phyloP scores from a whole-genome alignment of 2,797 vertebrate species.

The Macropus fuliginosus region DNA sequence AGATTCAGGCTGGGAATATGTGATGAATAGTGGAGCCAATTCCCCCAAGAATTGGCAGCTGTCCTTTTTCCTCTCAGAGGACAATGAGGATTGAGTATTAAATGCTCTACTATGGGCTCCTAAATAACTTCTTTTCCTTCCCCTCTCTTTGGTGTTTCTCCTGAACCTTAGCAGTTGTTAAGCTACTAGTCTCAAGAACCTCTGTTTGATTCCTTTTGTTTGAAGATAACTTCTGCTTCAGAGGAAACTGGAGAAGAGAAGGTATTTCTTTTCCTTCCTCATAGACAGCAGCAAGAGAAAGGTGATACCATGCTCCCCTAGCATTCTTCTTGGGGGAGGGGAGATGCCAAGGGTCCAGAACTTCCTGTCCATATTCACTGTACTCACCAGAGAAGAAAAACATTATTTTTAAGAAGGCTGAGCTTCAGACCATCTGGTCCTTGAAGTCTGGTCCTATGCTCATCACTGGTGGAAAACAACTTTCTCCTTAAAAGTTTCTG shows the following conservation, averaged over 20 bases:
- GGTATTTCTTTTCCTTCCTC: background rate
- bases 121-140: background rate
- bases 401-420: background rate
- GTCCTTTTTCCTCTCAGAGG: background rate
- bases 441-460: background rate
- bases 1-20: background rate
- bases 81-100: background rate
- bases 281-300: background rate
- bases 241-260: background rate
- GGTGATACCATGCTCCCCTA: background rate
- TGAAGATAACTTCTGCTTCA: background rate
- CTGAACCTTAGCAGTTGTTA: background rate
- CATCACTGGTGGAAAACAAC: background rate
- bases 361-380: background rate
- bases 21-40: background rate
- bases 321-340: background rate
- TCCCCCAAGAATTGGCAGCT: background rate
- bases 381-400: background rate
- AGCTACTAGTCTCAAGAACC: background rate
- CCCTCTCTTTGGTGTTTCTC: background rate
- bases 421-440: background rate
- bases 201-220: background rate
- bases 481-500: background rate
- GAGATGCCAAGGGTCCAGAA: background rate
- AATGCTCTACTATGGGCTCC: background rate